Base-by-base conservation (phyloP, 2,888 invertebrate genomes). In the Plagodis pulveraria region DNA sequence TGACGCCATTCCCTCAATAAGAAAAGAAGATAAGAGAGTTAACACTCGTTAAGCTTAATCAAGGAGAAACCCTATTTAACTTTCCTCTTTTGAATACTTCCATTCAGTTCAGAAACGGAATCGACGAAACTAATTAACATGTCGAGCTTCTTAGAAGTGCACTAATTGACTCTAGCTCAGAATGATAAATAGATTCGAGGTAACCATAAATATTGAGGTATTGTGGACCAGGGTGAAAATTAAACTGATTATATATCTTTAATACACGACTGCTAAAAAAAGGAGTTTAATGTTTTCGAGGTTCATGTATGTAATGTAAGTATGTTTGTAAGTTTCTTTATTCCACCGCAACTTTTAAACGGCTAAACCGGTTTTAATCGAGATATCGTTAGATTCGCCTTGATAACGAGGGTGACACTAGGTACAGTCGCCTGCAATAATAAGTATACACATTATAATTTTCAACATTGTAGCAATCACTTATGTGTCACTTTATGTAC, bases 81-180 rank as follows among this genome's bases (percentile, higher is more conserved):
- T 56, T 36, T 61, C 49, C 60, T 45, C 12, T 63, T 63, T 44
- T 34, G 53, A 34, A 67, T 56, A 51, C 56, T 51, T 58, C 52
- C 44, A 57, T 56, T 56, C 49, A 51, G 51, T 47, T 40, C 44
- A 44, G 55, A 61, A 53, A 58, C 49, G 55, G 51, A 41, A 59
- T 51, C 54, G 45, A 50, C 48, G 50, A 58, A 63, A 56, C 56
- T 62, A 62, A 65, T 60, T 54, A 67, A 45, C 56, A 56, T 49
- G 67, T 62, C 57, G 53, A 54, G 56, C 11, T 62, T 64, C 62
- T 62, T 32, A 48, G 66, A 66, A 62, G 53, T 38, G 55, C 50
- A 46, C 63, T 57, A 61, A 61, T 61, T 56, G 53, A 53, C 56
- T 57, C 47, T 34, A 50, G 50, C 50, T 43, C 42, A 32, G 50